Base-by-base conservation (phyloP, 2,888 invertebrate species). In the Notocelia uddmanniana region DNA sequence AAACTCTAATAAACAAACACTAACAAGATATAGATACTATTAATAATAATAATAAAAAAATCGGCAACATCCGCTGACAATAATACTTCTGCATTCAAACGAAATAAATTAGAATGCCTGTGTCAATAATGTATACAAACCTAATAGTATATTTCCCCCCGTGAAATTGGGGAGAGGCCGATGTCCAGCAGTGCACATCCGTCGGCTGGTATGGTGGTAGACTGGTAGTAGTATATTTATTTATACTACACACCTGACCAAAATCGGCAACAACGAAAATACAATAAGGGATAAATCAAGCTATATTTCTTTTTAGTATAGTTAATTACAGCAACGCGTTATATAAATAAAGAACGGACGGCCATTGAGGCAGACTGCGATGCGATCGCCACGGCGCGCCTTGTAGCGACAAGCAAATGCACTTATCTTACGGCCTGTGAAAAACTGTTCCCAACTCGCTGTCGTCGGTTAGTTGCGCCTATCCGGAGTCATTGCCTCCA, bases 401-500 rank as follows among this genome's bases (percentile, higher is more conserved):
- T 83, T 89, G 93, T 90, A 84, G 87, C 87, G 88, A 94, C 94
- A 94, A 93, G 94, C 89, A 93, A 94, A 94, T 92, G 94, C 94
- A 94, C 94, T 94, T 94, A 94, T 92, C 91, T 92, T 85, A 88
- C 89, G 86, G 89, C 87, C 86, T 87, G 90, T 91, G 91, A 92
- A 91, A 91, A 92, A 92, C 90, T 89, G 90, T 89, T 87, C 83
- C 84, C 83, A 85, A 86, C 86, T 82, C 88, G 86, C 85, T 88
- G 88, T 86, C 89, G 88, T 88, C 87, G 87, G 88, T 90, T 88
- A 90, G 89, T 87, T 90, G 90, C 87, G 83, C 89, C 90, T 89
- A 87, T 87, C 87, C 86, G 81, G 84, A 88, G 88, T 90, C 91
- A 89, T 86, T 87, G 91, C 87, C 88, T 89, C 83, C 81, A 85